Conservation (phyloP, 2,888 invertebrate species). For the Ptychoptera albimana region DNA sequence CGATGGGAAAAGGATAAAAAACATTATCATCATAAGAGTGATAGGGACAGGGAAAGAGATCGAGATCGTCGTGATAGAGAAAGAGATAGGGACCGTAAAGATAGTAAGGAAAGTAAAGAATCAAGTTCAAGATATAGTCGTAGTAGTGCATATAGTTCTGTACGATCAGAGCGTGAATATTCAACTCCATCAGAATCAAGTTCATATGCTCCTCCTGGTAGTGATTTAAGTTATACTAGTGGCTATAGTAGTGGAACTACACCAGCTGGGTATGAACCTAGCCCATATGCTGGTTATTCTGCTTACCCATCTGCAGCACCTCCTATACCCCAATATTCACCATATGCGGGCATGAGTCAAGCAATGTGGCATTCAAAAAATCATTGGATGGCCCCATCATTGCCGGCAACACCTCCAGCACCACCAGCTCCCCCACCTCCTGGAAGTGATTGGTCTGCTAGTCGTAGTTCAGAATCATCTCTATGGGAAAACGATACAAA, state of each 20-base stretch:
- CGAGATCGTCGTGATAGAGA: slow-evolving; percentile 27
- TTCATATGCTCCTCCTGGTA: slow-evolving; percentile 1
- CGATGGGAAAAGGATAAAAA: slow-evolving; percentile 18
- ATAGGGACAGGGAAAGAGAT: slow-evolving; percentile 24
- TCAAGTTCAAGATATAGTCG: slow-evolving; percentile 10
- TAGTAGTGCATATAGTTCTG: slow-evolving; percentile 8
- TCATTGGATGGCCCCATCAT: not conserved
- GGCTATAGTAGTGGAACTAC: slow-evolving; percentile 2
- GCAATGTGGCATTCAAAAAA: too few species aligned
- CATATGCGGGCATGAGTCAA: too few species aligned
- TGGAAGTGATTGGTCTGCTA: not conserved
- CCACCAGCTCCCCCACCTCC: not conserved
- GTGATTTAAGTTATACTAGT: slow-evolving; percentile 1
- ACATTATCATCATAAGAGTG: slow-evolving; percentile 20
- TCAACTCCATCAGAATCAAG: slow-evolving; percentile 6
- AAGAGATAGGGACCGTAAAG: slow-evolving; percentile 18
- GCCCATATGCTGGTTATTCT: not conserved
- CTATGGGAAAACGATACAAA: slow-evolving; percentile 13
- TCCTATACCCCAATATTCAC: slow-evolving; percentile 14
- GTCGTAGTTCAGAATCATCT: not conserved
- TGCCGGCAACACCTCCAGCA: not conserved
- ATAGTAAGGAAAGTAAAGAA: slow-evolving; percentile 3
- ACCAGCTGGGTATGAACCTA: not conserved
- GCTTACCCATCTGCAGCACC: slow-evolving; percentile 6
- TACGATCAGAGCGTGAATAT: slow-evolving; percentile 5